phyloP scores from a whole-genome alignment of 30 jellyfish, hydroid and myxozoan species.

The Hydractinia echinata region DNA sequence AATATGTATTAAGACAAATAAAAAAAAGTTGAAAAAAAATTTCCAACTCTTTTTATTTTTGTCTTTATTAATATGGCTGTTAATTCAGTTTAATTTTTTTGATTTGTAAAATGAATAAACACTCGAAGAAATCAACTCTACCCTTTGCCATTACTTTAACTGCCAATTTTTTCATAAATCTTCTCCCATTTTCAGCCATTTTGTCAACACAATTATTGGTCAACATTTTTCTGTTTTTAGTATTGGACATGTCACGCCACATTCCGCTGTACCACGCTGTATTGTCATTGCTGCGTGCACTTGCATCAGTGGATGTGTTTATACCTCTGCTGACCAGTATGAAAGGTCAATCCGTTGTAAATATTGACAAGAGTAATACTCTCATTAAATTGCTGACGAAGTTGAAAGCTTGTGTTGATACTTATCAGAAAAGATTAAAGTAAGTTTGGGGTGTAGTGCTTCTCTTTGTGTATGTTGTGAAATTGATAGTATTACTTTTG shows the following conservation, averaged over 20 bases:
- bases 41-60: too few relatives aligned
- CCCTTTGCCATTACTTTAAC: too few relatives aligned
- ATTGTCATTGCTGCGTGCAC: conserved; percentile 59
- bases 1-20: too few relatives aligned
- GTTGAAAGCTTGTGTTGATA: conserved; percentile 79
- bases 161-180: too few relatives aligned
- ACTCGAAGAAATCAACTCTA: too few relatives aligned
- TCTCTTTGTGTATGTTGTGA: too few relatives aligned
- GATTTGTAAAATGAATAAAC: too few relatives aligned
- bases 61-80: too few relatives aligned
- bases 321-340: conserved; percentile 48
- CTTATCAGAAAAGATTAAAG: conserved; percentile 75
- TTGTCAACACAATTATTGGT: not conserved
- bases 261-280: conserved; percentile 74
- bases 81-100: too few relatives aligned
- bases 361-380: conserved; percentile 25
- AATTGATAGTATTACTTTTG: too few relatives aligned
- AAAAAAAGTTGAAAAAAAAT: too few relatives aligned
- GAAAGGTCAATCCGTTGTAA: conserved; percentile 23
- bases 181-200: too few relatives aligned
- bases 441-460: conserved; percentile 15
- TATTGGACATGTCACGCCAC: conserved; percentile 97
- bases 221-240: conserved; percentile 26
- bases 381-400: conserved; percentile 46
- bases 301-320: conserved; percentile 36